These are phyloP conservation scores for Tetranychus truncatus DNA, from an alignment of 2,888 invertebrate species.

Conservation along the genomic window DNA sequence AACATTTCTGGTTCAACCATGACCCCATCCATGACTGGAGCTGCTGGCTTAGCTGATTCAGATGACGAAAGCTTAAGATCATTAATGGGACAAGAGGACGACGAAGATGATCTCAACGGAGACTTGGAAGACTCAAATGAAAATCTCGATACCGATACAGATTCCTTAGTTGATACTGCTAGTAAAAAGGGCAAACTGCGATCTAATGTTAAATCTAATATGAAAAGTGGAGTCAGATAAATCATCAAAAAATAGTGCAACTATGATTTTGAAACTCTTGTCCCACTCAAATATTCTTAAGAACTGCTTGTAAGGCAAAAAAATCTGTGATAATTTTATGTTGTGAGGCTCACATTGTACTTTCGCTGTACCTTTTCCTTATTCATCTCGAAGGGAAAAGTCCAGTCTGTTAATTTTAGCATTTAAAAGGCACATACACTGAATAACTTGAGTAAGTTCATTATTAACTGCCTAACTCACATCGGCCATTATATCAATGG, in stretches of 20 bases:
- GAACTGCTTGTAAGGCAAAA: not conserved
- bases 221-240: too few relatives aligned
- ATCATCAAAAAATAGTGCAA: too few relatives aligned
- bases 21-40: conserved; percentile 2
- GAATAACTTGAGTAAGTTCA: too few relatives aligned
- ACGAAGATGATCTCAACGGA: conserved; percentile 29
- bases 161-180: not conserved
- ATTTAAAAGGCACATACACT: not conserved
- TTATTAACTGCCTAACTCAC: too few relatives aligned
- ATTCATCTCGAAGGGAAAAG: not conserved
- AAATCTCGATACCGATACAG: conserved; percentile 6
- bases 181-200: not conserved
- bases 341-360: not conserved
- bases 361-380: not conserved
- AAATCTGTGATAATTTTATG: not conserved
- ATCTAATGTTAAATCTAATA: not conserved
- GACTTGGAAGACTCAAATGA: conserved; percentile 22
- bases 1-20: not conserved
- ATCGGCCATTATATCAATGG: not conserved
- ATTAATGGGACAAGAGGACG: conserved; percentile 32
- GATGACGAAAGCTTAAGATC: conserved; percentile 32
- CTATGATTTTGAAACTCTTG: too few relatives aligned
- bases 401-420: not conserved
- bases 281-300: too few relatives aligned
- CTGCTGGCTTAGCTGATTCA: conserved; percentile 28